phyloP scores from a whole-genome alignment of 2,888 invertebrate genomes.

The Eupelmus urozonus region DNA sequence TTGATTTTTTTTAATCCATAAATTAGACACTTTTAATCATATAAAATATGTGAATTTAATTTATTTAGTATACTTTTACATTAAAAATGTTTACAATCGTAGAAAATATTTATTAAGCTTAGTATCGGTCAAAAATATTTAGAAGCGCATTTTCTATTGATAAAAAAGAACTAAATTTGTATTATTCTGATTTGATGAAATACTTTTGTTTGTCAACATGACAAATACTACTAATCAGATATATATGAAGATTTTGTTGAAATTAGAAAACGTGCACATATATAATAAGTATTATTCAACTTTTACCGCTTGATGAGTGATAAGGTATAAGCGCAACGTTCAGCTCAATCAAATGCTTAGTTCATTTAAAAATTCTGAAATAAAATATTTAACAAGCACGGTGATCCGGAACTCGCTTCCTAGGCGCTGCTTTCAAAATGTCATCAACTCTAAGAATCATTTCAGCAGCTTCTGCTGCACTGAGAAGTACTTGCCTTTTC shows the following conservation, averaged over 20 bases:
- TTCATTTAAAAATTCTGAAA: slow-evolving; percentile 38
- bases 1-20: slow-evolving; percentile 32
- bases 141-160: slow-evolving; percentile 46
- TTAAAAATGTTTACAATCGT: slow-evolving; percentile 47
- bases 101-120: slow-evolving; percentile 54
- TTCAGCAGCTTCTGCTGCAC: slow-evolving; percentile 98
- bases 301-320: slow-evolving; percentile 38
- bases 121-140: slow-evolving; percentile 24
- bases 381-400: slow-evolving; percentile 84
- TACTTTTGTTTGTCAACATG: slow-evolving; percentile 42
- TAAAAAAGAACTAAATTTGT: slow-evolving; percentile 24
- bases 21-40: slow-evolving; percentile 36
- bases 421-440: slow-evolving; percentile 94
- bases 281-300: slow-evolving; percentile 21
- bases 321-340: slow-evolving; percentile 45
- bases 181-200: slow-evolving; percentile 10
- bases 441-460: slow-evolving; percentile 99
- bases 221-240: slow-evolving; percentile 38
- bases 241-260: slow-evolving; percentile 22
- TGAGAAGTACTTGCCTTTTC: slow-evolving; percentile 95
- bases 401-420: slow-evolving; percentile 91
- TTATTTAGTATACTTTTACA: slow-evolving; percentile 44
- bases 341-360: slow-evolving; percentile 50
- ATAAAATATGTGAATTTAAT: slow-evolving; percentile 54
- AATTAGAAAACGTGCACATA: slow-evolving; percentile 40